phyloP scores from a whole-genome alignment of 2,888 invertebrate genomes.

The Anthophora plumipes region DNA sequence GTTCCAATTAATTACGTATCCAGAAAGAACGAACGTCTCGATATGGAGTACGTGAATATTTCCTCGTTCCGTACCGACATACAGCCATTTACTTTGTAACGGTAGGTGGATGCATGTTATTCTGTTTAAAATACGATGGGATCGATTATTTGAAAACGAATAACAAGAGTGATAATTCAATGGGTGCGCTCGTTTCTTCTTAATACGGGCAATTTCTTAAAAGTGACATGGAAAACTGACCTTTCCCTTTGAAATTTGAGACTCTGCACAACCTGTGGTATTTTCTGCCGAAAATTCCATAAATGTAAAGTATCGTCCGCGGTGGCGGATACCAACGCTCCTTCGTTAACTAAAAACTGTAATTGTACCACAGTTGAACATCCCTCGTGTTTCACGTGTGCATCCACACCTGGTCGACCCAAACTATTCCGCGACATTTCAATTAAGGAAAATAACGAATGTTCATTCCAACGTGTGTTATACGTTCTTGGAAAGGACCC shows the following conservation, averaged over 20 bases:
- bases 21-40: slow-evolving; percentile 97
- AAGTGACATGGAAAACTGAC: slow-evolving; percentile 85
- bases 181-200: too few species aligned
- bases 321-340: slow-evolving; percentile 97
- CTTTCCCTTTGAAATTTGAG: slow-evolving; percentile 98
- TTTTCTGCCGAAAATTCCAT: slow-evolving; percentile 98
- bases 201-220: too few species aligned
- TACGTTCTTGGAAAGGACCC: too few species aligned
- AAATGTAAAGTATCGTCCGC: slow-evolving; percentile 98
- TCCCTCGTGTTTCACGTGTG: slow-evolving; percentile 94
- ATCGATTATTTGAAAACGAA: slow-evolving; percentile 23
- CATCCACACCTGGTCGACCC: slow-evolving; percentile 98
- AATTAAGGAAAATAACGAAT: slow-evolving; percentile 70
- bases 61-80: slow-evolving; percentile 98
- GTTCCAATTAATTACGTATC: slow-evolving; percentile 99
- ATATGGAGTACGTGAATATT: slow-evolving; percentile 99
- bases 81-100: slow-evolving; percentile 99
- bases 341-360: slow-evolving; percentile 98
- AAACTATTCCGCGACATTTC: slow-evolving; percentile 87
- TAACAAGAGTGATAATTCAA: too few species aligned
- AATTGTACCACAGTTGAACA: slow-evolving; percentile 94
- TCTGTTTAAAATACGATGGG: slow-evolving; percentile 85
- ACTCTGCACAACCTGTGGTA: slow-evolving; percentile 97
- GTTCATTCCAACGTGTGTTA: neutral
- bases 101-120: slow-evolving; percentile 98